phyloP scores from a whole-genome alignment of 2,113 vertebrate species.

The Crocuta crocuta region DNA sequence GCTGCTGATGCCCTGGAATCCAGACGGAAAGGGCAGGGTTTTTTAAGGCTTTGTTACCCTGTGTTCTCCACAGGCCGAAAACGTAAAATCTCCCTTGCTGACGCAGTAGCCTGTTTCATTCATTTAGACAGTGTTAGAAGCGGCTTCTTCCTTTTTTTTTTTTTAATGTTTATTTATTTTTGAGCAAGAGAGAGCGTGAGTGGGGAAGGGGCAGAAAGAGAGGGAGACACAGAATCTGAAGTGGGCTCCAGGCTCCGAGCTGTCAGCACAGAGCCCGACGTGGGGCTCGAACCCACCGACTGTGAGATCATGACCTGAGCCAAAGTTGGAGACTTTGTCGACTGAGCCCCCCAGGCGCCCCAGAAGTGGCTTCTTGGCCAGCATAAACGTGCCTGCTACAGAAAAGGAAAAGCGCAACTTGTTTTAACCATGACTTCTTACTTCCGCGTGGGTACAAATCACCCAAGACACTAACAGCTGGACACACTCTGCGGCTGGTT shows the following conservation, averaged over 20 bases:
- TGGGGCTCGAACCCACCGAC: too few species aligned
- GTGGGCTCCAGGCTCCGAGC: too few species aligned
- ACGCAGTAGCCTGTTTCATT: accelerated
- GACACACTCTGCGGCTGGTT: not conserved
- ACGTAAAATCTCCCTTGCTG: not conserved
- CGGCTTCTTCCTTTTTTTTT: not conserved
- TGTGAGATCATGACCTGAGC: too few species aligned
- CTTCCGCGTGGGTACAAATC: not conserved
- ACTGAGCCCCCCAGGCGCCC: too few species aligned
- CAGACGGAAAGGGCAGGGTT: not conserved
- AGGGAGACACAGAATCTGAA: too few species aligned
- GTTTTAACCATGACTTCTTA: not conserved
- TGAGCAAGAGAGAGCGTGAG: too few species aligned
- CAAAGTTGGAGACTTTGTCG: too few species aligned
- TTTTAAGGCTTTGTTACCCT: not conserved
- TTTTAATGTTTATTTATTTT: too few species aligned
- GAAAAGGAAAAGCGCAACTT: not conserved
- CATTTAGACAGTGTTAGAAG: not conserved
- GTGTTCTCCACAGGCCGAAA: not conserved
- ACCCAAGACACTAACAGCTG: accelerated
- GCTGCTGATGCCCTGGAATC: not conserved
- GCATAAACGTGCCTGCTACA: not conserved
- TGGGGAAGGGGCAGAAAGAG: too few species aligned
- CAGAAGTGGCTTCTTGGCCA: not conserved
- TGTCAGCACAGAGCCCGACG: too few species aligned